Conservation (phyloP, 2,888 invertebrate genomes). For the Leptinotarsa juncta region DNA sequence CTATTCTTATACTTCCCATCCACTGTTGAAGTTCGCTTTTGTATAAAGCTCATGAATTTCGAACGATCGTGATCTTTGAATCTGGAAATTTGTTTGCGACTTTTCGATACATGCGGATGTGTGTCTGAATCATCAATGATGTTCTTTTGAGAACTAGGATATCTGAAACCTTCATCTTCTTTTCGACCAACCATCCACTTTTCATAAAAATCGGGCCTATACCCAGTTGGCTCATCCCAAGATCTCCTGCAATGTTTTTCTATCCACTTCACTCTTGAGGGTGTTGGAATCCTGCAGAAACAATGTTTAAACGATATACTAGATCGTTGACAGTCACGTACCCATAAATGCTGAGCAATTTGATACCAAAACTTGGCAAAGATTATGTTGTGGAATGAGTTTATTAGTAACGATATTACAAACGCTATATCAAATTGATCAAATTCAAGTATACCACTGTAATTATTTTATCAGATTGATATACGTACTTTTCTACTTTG, state of each 20-base stretch:
- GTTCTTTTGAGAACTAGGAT: neutral
- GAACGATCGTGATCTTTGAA: neutral
- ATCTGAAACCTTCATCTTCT: neutral
- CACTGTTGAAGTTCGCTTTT: neutral
- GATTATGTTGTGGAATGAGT: too few species aligned
- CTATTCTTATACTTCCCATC: neutral
- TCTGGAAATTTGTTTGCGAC: neutral
- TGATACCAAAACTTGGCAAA: too few species aligned
- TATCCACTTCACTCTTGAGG: conserved; percentile 74
- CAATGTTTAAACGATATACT: neutral
- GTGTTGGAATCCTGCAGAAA: conserved; percentile 64
- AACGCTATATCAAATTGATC: too few species aligned
- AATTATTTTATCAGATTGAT: too few species aligned
- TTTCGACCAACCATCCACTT: conserved; percentile 62
- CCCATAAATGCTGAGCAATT: too few species aligned
- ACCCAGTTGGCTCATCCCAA: conserved; percentile 70
- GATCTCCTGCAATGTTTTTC: conserved; percentile 72
- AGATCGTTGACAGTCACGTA: too few species aligned
- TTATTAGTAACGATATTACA: too few species aligned
- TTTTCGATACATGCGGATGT: neutral
- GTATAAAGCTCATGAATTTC: conserved; percentile 4
- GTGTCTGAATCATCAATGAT: neutral
- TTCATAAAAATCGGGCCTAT: conserved; percentile 69
- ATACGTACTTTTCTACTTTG: too few species aligned
- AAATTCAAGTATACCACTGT: too few species aligned